These are phyloP conservation scores for Automeris io DNA, from an alignment of 2,888 invertebrate genomes.

Conservation along the genomic window DNA sequence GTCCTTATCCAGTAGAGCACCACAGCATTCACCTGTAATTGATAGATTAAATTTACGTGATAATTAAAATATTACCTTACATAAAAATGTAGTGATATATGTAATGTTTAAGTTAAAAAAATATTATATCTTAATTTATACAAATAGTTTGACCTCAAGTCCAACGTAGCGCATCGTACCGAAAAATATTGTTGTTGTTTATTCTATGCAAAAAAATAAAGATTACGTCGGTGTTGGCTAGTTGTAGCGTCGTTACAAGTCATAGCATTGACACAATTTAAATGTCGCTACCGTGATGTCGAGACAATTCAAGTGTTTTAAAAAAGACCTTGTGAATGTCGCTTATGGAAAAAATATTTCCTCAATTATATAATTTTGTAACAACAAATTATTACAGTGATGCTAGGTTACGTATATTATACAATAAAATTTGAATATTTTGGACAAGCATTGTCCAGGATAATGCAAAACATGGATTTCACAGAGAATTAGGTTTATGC, in stretches of 20 bases:
- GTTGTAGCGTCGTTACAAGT: slow-evolving; percentile 36
- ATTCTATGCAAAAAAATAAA: slow-evolving; percentile 45
- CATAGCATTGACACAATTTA: slow-evolving; percentile 71
- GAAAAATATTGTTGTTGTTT: slow-evolving; percentile 58
- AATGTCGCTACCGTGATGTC: slow-evolving; percentile 27
- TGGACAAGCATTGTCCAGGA: too few relatives aligned
- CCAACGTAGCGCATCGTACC: slow-evolving; percentile 71
- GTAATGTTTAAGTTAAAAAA: background rate
- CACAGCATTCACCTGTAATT: too few relatives aligned
- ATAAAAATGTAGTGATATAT: too few relatives aligned
- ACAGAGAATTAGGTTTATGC: too few relatives aligned
- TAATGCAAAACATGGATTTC: too few relatives aligned
- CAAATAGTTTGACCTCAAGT: slow-evolving; percentile 56
- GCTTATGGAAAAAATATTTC: slow-evolving; percentile 34
- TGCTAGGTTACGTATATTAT: too few relatives aligned
- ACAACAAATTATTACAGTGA: too few relatives aligned
- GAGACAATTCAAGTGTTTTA: slow-evolving; percentile 26
- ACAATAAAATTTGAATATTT: too few relatives aligned
- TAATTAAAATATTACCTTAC: too few relatives aligned
- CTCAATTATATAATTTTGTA: slow-evolving; percentile 9
- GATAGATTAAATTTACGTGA: too few relatives aligned
- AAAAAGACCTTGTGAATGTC: slow-evolving; percentile 33
- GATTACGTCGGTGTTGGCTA: slow-evolving; percentile 46
- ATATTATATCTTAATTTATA: slow-evolving; percentile 24
- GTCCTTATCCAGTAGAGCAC: too few relatives aligned